Conservation (phyloP, 2,888 invertebrate species). For the Cordylochernes scorpioides region DNA sequence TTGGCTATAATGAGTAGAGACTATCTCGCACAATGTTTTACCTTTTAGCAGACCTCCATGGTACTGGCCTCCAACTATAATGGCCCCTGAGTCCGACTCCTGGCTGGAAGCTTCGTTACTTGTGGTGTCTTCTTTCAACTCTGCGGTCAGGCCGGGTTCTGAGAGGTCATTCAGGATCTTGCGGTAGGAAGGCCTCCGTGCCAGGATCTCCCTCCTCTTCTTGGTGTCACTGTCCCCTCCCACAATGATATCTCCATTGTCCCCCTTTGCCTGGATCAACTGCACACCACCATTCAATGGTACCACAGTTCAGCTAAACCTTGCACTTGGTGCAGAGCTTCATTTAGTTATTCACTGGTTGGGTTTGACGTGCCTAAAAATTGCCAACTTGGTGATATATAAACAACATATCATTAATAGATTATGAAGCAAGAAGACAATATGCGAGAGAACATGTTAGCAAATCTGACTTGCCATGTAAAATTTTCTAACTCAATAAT, state of each 20-base stretch:
- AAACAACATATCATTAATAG: too few relatives aligned
- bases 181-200: slow-evolving; percentile 73
- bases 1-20: background rate
- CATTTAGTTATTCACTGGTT: too few relatives aligned
- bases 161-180: slow-evolving; percentile 74
- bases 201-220: slow-evolving; percentile 63
- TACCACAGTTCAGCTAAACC: too few relatives aligned
- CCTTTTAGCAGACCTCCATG: slow-evolving; percentile 29
- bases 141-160: slow-evolving; percentile 4
- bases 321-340: too few relatives aligned
- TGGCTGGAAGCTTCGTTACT: slow-evolving; percentile 16
- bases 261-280: slow-evolving; percentile 42
- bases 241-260: slow-evolving; percentile 42
- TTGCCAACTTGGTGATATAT: too few relatives aligned
- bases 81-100: slow-evolving; percentile 12
- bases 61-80: slow-evolving; percentile 29
- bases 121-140: slow-evolving; percentile 20
- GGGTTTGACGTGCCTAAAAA: too few relatives aligned
- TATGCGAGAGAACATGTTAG: too few relatives aligned
- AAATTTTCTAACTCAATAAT: too few relatives aligned
- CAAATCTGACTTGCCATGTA: too few relatives aligned
- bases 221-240: slow-evolving; percentile 29
- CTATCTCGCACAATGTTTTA: background rate
- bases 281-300: too few relatives aligned
- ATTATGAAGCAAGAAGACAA: too few relatives aligned